Evolutionary conservation across 2,113 vertebrate species (phyloP).

Genomic region (Isichthys henryi): DNA sequence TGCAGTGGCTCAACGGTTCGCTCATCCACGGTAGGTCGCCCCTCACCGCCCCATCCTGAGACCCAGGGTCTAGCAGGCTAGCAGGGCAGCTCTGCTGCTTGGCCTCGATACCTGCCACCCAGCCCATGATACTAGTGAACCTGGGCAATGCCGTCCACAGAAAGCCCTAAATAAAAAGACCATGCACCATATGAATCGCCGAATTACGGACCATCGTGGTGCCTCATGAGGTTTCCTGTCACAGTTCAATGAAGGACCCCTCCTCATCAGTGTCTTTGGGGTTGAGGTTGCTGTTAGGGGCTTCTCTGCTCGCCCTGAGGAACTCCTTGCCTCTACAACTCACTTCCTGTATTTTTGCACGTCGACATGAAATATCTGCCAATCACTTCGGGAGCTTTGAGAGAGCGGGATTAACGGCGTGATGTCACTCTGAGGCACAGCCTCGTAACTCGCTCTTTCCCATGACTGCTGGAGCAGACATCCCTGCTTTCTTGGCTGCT

Average conservation of each 20-base stretch:
- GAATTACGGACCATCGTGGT: background rate
- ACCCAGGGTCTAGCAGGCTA: background rate
- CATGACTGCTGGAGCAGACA: background rate
- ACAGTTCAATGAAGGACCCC: background rate
- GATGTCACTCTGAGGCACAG: background rate
- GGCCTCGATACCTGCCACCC: background rate
- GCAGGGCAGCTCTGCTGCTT: background rate
- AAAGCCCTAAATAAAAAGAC: background rate
- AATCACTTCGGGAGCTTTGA: background rate
- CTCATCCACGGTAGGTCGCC: conserved; percentile 75
- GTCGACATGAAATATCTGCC: background rate
- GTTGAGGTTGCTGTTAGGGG: background rate
- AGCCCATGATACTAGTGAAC: background rate
- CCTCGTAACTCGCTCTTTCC: background rate
- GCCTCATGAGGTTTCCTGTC: background rate
- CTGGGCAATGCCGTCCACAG: background rate
- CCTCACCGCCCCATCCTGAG: background rate
- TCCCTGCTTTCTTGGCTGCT: background rate
- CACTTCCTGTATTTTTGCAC: background rate
- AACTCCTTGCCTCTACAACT: background rate
- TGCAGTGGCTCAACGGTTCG: conserved; percentile 97
- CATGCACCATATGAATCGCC: background rate
- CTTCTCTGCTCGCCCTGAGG: background rate
- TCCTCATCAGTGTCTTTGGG: background rate
- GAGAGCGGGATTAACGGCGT: background rate